Percentiles rank a stretch among this genome's conserved stretches.
These are phyloP conservation scores for Uropetala carovei DNA, from an alignment of 2,888 invertebrate species.

Conservation along the genomic window DNA sequence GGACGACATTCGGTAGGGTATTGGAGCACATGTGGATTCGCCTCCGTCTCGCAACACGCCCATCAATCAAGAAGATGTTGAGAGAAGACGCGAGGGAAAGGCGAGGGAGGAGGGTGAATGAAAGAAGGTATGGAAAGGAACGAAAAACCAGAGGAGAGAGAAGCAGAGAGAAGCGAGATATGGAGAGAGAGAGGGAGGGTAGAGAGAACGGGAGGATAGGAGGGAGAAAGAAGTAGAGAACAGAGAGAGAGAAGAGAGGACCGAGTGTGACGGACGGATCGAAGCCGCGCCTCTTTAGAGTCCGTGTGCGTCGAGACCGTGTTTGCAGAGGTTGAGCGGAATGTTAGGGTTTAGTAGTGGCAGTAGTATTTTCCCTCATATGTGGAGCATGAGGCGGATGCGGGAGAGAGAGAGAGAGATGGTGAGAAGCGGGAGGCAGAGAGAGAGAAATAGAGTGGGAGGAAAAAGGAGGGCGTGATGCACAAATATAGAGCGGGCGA, in stretches of 20 bases:
- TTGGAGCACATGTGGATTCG: background rate
- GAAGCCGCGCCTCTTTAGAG: too few species aligned
- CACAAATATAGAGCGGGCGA: slow-evolving; percentile 57
- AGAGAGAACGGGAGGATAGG: background rate
- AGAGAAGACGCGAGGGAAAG: background rate
- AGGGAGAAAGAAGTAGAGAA: background rate
- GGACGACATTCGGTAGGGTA: background rate
- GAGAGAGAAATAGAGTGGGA: background rate
- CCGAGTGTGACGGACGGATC: too few species aligned
- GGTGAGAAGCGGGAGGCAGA: background rate
- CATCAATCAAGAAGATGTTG: background rate
- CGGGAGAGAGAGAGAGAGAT: background rate
- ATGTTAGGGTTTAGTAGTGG: too few species aligned
- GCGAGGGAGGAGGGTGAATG: too few species aligned
- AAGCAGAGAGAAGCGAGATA: background rate
- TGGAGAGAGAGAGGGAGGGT: background rate
- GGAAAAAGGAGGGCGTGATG: slow-evolving; percentile 28
- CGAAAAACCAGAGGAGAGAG: too few species aligned
- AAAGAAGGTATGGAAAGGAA: too few species aligned
- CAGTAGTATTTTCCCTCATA: background rate
- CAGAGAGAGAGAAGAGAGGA: too few species aligned
- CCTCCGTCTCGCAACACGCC: background rate
- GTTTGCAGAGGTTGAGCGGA: too few species aligned
- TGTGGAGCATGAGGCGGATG: slow-evolving; percentile 10
- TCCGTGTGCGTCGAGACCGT: too few species aligned